phyloP scores from a whole-genome alignment of 2,113 vertebrate species.

The Aix galericulata region DNA sequence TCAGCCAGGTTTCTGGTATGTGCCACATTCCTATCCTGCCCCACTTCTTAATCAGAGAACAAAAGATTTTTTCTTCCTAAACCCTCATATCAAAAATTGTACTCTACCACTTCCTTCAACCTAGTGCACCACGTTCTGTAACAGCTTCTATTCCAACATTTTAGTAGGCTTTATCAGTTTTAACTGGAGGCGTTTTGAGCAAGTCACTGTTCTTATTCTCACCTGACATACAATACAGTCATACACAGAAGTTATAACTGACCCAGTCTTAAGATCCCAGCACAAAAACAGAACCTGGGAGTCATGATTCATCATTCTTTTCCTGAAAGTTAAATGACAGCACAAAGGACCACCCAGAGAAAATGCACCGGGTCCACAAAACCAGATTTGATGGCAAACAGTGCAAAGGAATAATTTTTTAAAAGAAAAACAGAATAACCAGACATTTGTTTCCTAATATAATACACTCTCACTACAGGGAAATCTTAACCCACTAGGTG shows the following conservation, averaged over 20 bases:
- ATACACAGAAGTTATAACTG: background rate
- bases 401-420: background rate
- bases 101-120: background rate
- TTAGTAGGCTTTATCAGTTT: background rate
- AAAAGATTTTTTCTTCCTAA: background rate
- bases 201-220: background rate
- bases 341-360: background rate
- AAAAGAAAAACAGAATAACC: background rate
- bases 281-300: background rate
- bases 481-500: constrained; percentile 67
- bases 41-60: background rate
- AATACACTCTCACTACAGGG: background rate
- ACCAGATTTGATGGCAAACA: background rate
- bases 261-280: background rate
- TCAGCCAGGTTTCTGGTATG: background rate
- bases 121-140: background rate
- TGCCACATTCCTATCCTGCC: background rate
- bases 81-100: background rate
- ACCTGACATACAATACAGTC: background rate
- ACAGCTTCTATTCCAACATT: background rate
- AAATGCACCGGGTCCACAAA: background rate
- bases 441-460: background rate
- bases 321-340: background rate
- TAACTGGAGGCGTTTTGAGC: background rate
- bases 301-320: background rate